phyloP scores from a whole-genome alignment of 2,888 invertebrate species.

The Eupithecia exiguata region DNA sequence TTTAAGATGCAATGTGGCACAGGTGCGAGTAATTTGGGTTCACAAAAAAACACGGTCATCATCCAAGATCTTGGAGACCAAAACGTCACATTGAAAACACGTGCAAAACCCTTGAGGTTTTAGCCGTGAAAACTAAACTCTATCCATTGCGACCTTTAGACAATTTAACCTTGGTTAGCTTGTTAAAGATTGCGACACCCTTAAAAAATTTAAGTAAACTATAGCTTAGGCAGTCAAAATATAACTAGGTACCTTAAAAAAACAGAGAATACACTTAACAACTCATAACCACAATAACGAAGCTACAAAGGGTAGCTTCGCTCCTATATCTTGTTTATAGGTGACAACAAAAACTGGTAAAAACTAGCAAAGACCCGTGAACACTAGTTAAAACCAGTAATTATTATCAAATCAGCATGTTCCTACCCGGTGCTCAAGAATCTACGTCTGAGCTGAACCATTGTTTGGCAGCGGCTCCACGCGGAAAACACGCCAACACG shows the following conservation, averaged over 20 bases:
- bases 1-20: conserved; percentile 13
- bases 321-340: background rate
- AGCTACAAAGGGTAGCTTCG: no score
- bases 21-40: conserved; percentile 7
- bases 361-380: background rate
- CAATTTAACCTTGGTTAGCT: no score
- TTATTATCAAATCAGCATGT: conserved; percentile 48
- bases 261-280: no score
- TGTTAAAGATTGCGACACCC: no score
- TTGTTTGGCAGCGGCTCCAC: conserved; percentile 69
- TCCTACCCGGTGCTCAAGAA: conserved; percentile 36
- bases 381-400: background rate
- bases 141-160: background rate
- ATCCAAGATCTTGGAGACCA: background rate
- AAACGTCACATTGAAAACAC: background rate
- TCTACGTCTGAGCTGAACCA: conserved; percentile 48
- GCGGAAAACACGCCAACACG: conserved; percentile 64
- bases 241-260: no score
- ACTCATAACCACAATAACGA: no score
- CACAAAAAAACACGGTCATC: background rate
- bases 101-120: background rate
- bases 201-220: no score
- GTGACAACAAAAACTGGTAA: background rate
- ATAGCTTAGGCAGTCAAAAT: no score
- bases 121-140: background rate